Percentiles rank a stretch among this genome's conserved stretches.
Evolutionary conservation across 2,113 vertebrate species (phyloP).

Genomic region (Corvus hawaiiensis): DNA sequence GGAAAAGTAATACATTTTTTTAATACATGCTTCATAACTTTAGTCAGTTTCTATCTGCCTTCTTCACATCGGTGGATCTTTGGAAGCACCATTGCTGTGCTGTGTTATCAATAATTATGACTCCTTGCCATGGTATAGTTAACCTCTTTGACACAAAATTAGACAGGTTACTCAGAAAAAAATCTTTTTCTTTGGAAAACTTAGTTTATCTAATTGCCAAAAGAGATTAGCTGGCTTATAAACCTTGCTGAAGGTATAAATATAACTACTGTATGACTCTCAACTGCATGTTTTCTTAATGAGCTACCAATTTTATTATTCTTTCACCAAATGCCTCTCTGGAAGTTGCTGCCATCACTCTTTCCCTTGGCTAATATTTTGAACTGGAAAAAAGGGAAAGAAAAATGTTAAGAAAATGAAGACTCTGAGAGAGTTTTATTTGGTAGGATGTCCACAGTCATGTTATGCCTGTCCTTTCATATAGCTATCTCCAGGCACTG

Average conservation of each 20-base stretch:
- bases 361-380: background rate
- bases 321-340: background rate
- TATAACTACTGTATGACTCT: background rate
- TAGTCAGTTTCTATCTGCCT: background rate
- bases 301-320: background rate
- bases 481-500: background rate
- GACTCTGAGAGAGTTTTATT: background rate
- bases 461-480: background rate
- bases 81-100: background rate
- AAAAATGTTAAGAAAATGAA: background rate
- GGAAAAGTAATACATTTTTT: slow-evolving; percentile 6
- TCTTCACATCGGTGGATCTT: background rate
- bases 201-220: background rate
- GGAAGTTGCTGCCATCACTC: background rate
- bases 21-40: background rate
- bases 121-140: background rate
- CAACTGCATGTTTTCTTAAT: background rate
- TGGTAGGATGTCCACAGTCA: background rate
- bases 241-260: background rate
- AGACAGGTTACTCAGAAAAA: background rate
- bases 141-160: background rate
- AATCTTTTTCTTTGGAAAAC: background rate
- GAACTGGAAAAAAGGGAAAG: background rate
- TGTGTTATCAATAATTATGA: background rate
- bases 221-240: background rate